Evolutionary conservation across 37 sponge, comb jelly and placozoan species (phyloP).

Genomic region (Oopsacas minuta): DNA sequence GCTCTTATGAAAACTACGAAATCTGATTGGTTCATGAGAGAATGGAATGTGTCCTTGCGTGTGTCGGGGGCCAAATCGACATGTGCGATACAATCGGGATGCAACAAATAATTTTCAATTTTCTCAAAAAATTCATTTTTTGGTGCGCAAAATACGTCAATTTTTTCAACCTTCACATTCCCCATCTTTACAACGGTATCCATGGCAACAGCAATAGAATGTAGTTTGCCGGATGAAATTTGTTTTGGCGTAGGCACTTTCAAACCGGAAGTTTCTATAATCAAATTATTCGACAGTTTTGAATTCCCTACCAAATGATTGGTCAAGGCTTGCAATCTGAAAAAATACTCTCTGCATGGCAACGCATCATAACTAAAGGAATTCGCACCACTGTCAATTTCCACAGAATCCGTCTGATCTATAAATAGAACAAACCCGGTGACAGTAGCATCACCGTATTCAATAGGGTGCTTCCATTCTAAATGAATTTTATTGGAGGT

Average conservation of each 20-base stretch:
- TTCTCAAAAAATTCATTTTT: not conserved
- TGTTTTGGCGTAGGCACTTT: not conserved
- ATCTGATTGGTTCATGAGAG: not conserved
- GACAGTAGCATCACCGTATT: not conserved
- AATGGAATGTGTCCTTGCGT: not conserved
- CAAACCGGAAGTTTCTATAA: not conserved
- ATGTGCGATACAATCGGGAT: not conserved
- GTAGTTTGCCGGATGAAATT: conserved; percentile 17
- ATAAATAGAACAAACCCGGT: not conserved
- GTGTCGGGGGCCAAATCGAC: not conserved
- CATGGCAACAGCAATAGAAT: not conserved
- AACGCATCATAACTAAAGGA: not conserved
- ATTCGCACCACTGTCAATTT: not conserved
- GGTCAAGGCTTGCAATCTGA: not conserved
- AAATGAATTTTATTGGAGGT: not conserved
- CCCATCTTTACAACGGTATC: not conserved
- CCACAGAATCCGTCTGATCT: not conserved
- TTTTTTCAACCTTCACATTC: not conserved
- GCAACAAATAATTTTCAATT: not conserved
- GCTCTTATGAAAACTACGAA: not conserved
- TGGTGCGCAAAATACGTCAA: not conserved
- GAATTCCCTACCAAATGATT: not conserved
- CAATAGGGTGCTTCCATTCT: not conserved
- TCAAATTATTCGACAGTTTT: not conserved
- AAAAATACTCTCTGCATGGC: not conserved